These are phyloP conservation scores for Phymorhynchus buccinoides DNA, from an alignment of 1,140 invertebrate species.

Conservation along the genomic window DNA sequence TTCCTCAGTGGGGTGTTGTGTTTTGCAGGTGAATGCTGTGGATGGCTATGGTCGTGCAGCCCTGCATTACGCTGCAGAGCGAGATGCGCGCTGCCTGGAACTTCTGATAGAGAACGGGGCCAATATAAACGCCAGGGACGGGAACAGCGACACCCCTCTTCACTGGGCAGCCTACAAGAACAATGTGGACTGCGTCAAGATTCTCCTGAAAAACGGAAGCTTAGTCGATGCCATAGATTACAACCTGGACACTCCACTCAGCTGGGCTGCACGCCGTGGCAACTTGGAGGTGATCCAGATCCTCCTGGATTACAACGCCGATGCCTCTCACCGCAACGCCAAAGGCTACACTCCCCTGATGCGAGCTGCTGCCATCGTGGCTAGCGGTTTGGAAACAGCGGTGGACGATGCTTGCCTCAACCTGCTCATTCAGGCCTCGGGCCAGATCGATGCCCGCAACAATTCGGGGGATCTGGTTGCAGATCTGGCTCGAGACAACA, in stretches of 20 bases:
- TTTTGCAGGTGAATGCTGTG: slow-evolving; percentile 62
- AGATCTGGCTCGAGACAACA: slow-evolving; percentile 58
- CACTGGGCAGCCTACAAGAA: slow-evolving; percentile 72
- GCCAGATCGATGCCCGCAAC: slow-evolving; percentile 64
- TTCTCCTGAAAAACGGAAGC: slow-evolving; percentile 73
- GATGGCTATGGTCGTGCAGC: slow-evolving; percentile 70
- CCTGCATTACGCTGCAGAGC: slow-evolving; percentile 70
- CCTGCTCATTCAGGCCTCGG: slow-evolving; percentile 63
- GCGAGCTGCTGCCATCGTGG: slow-evolving; percentile 56
- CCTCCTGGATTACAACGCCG: slow-evolving; percentile 81
- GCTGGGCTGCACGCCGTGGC: slow-evolving; percentile 89
- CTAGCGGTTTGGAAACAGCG: slow-evolving; percentile 62
- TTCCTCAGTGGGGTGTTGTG: too few species aligned
- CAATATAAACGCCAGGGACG: slow-evolving; percentile 61
- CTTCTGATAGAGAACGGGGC: slow-evolving; percentile 65
- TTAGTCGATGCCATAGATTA: slow-evolving; percentile 73
- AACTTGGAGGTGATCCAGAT: slow-evolving; percentile 91
- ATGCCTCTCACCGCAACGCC: slow-evolving; percentile 71
- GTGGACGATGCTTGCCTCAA: slow-evolving; percentile 65
- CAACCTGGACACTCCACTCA: slow-evolving; percentile 69
- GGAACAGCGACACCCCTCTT: slow-evolving; percentile 66
- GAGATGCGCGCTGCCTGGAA: slow-evolving; percentile 57
- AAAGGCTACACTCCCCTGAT: slow-evolving; percentile 61
- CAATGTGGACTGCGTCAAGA: slow-evolving; percentile 66
- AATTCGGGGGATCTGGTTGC: slow-evolving; percentile 51